Conservation (phyloP, 2,113 vertebrate genomes). For the Columba livia region DNA sequence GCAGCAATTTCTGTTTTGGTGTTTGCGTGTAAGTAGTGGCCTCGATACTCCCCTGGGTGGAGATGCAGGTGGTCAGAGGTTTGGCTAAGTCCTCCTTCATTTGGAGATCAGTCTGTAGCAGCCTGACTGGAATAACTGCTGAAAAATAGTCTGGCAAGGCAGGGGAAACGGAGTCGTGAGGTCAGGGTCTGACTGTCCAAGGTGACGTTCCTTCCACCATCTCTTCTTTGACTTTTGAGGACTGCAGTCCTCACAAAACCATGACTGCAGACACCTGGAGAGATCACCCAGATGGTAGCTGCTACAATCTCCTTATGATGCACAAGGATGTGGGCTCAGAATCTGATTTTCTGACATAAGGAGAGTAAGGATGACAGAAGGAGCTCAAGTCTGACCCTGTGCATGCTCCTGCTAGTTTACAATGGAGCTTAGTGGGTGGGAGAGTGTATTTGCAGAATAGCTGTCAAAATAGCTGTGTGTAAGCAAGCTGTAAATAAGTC, state of each 20-base stretch:
- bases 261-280: neutral
- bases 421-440: slow-evolving; percentile 43
- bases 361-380: neutral
- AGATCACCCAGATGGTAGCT: neutral
- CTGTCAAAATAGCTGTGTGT: slow-evolving; percentile 51
- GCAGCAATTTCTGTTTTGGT: neutral
- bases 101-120: neutral
- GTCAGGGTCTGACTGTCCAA: neutral
- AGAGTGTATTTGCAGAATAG: slow-evolving; percentile 41
- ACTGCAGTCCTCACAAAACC: neutral
- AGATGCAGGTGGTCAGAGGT: neutral
- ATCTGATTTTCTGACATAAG: slow-evolving; percentile 41
- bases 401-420: slow-evolving; percentile 25
- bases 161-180: neutral
- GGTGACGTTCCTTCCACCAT: neutral
- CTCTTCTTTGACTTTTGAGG: neutral
- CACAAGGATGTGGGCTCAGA: neutral
- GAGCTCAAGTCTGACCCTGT: slow-evolving; percentile 15
- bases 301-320: neutral
- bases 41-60: neutral
- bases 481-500: slow-evolving; percentile 56
- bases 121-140: neutral
- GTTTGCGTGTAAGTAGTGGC: neutral
- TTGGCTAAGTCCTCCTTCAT: neutral
- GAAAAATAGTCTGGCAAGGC: neutral